Conservation (phyloP, 2,888 invertebrate genomes). For the Hypsopygia costalis region DNA sequence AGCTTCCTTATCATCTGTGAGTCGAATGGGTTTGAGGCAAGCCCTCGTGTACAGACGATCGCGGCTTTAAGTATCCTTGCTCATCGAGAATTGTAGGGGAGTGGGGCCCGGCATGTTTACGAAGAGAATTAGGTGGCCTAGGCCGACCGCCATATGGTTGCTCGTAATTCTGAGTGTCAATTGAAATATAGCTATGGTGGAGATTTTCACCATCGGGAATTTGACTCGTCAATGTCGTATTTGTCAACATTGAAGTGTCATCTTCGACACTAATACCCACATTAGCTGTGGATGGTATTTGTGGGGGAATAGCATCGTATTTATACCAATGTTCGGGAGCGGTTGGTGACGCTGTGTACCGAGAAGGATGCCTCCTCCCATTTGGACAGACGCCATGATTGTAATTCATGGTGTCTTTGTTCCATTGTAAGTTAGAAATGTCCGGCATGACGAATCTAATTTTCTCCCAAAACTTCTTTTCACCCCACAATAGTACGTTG, state of each 20-base stretch:
- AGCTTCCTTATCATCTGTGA: slow-evolving; percentile 69
- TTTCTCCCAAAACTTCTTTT: slow-evolving; percentile 94
- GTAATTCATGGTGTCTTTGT: slow-evolving; percentile 77
- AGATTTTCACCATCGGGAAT: slow-evolving; percentile 83
- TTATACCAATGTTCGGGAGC: slow-evolving; percentile 87
- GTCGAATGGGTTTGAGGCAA: slow-evolving; percentile 73
- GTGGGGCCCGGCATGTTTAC: slow-evolving; percentile 65
- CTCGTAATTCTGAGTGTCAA: slow-evolving; percentile 80
- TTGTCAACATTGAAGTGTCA: slow-evolving; percentile 82
- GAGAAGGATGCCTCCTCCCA: slow-evolving; percentile 79
- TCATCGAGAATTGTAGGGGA: slow-evolving; percentile 74
- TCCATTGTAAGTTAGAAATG: slow-evolving; percentile 82
- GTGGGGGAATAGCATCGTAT: slow-evolving; percentile 81
- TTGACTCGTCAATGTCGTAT: slow-evolving; percentile 82
- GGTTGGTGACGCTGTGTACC: slow-evolving; percentile 87
- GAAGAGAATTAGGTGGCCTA: slow-evolving; percentile 67
- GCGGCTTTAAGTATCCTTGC: slow-evolving; percentile 76
- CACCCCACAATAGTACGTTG: slow-evolving; percentile 88
- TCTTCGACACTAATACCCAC: slow-evolving; percentile 77
- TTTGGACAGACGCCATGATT: slow-evolving; percentile 77
- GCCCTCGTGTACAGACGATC: slow-evolving; percentile 74
- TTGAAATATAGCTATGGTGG: slow-evolving; percentile 85
- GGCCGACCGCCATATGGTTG: slow-evolving; percentile 70
- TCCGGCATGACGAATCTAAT: slow-evolving; percentile 92
- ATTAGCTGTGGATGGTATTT: slow-evolving; percentile 75